phyloP scores from a whole-genome alignment of 53 echinoderm and acorn worm species.

The Antedon mediterranea region DNA sequence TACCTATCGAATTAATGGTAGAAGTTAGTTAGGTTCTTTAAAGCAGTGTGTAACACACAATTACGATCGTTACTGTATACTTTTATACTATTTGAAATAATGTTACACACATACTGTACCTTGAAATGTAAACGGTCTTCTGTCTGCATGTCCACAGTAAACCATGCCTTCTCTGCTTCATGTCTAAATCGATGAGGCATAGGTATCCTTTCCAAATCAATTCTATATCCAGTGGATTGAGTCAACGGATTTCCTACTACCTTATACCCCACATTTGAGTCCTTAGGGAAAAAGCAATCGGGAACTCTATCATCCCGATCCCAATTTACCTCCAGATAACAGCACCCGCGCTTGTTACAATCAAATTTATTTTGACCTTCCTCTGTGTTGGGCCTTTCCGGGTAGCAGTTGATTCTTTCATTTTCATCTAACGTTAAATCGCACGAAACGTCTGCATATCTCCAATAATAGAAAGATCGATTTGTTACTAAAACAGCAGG shows the following conservation, averaged over 20 bases:
- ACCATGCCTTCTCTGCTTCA: conserved; percentile 49
- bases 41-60: too few species aligned
- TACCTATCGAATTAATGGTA: too few species aligned
- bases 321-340: conserved; percentile 48
- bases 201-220: conserved; percentile 42
- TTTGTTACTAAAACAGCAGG: conserved; percentile 54
- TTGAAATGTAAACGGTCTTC: conserved; percentile 77
- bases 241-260: conserved; percentile 45
- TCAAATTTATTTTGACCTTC: conserved; percentile 10
- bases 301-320: conserved; percentile 42
- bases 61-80: too few species aligned
- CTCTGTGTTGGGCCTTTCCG: conserved; percentile 56
- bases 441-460: conserved; percentile 44
- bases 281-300: conserved; percentile 57
- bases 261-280: conserved; percentile 1
- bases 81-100: too few species aligned
- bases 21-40: too few species aligned
- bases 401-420: conserved; percentile 68
- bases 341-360: conserved; percentile 68
- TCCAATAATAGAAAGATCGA: conserved; percentile 61
- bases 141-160: conserved; percentile 57
- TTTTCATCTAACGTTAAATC: conserved; percentile 40
- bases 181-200: conserved; percentile 66
- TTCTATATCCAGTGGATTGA: conserved; percentile 40
- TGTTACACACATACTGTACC: too few species aligned